Base-by-base conservation (phyloP, 2,888 invertebrate species). In the Apamea crenata region DNA sequence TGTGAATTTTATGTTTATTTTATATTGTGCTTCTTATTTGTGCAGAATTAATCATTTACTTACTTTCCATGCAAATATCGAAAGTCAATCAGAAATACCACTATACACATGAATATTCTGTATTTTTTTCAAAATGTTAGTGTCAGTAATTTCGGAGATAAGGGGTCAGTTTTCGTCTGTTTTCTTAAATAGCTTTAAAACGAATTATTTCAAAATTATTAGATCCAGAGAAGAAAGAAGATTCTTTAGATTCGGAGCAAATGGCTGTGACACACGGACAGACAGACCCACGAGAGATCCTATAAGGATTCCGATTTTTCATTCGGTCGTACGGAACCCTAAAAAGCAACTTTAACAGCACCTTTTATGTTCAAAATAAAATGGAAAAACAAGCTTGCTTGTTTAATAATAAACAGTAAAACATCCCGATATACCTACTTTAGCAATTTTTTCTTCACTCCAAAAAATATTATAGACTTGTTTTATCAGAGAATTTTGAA, bases 361-460 rank as follows among this genome's bases (percentile, higher is more conserved):
- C 6, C n/a, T 63, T 29, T 80, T 29, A 0, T 8, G 5, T 65
- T 3, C 2, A 32, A 8, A 63, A 56, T 47, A 47, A 50, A 40
- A 68, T 69, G 18, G 3, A 29, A 50, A 65, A 77, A 56, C 18
- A 50, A 76, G 65, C 36, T 78, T 74, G 29, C 2, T 4, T 36
- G 53, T n/a, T 61, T 47, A 59, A 78, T 47, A 75, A 74, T 67
- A 79, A 85, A 85, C 50, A 82, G 61, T 47, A 65, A 63, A 78
- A 81, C 18, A 63, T 66, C 16, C 53, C 2, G 1, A 53, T 72
- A 66, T 63, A 25, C n/a, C n/a, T n/a, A n/a, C n/a, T 82, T 47
- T 14, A 44, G 1, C 2, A 32, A 61, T 67, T 74, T 70, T 40
- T 50, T 18, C 36, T 50, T 44, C 6, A 14, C 12, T 50, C 16